These are phyloP conservation scores for Notarius quadriscutis DNA, from an alignment of 2,113 vertebrate species.

Conservation along the genomic window DNA sequence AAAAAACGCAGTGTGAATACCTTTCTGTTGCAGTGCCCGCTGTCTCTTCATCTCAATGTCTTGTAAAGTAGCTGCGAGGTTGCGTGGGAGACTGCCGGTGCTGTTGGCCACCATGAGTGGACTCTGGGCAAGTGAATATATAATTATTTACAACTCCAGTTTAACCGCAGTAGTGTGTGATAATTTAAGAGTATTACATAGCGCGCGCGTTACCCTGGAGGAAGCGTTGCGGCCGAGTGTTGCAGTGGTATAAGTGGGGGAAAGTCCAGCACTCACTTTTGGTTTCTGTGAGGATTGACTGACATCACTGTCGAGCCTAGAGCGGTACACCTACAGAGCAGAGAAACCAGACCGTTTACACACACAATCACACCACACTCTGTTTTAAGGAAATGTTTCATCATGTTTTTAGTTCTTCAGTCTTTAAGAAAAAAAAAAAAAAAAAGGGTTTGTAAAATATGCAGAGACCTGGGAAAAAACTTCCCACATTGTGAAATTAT, in stretches of 20 bases:
- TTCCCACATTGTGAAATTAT: background rate
- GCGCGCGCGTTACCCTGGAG: constrained; percentile 75
- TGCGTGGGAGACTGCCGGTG: constrained; percentile 84
- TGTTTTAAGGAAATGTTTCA: background rate
- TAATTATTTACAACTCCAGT: constrained; percentile 15
- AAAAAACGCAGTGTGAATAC: constrained; percentile 63
- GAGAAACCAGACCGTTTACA: background rate
- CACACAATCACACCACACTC: background rate
- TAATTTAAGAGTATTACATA: background rate
- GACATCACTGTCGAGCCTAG: constrained; percentile 78
- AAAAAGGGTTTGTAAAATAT: background rate
- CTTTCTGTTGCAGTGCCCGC: constrained; percentile 93
- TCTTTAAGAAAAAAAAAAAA: background rate
- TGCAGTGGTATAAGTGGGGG: constrained; percentile 78
- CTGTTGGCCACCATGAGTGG: constrained; percentile 72
- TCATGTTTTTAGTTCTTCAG: background rate
- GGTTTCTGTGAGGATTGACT: constrained; percentile 65
- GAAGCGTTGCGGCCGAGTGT: constrained; percentile 82
- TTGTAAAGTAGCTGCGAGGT: constrained; percentile 86
- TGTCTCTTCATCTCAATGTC: constrained; percentile 95
- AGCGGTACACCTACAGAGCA: constrained; percentile 82
- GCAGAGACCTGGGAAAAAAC: background rate
- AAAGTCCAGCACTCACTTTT: constrained; percentile 64
- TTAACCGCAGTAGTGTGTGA: background rate
- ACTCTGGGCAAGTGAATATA: constrained; percentile 69